phyloP scores from a whole-genome alignment of 2,888 invertebrate genomes.

The Endotricha flammealis region DNA sequence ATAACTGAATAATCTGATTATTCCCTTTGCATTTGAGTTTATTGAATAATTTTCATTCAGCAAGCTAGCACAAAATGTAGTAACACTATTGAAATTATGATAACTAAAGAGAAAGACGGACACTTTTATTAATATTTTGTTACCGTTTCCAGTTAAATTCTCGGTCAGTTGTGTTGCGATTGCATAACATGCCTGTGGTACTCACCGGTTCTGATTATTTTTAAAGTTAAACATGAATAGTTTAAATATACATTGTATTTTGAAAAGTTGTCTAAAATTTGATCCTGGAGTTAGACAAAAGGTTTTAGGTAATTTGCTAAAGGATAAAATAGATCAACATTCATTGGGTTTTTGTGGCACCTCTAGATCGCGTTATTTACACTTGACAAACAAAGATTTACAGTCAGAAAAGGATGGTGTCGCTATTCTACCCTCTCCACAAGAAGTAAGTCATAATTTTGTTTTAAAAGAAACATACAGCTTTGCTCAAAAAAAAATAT shows the following conservation, averaged over 20 bases:
- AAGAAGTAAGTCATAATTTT: constrained; percentile 50
- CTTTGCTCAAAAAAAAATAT: too few species aligned
- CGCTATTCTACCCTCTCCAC: constrained; percentile 53
- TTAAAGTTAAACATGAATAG: constrained; percentile 52
- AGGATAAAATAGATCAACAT: constrained; percentile 26
- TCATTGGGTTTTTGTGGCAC: constrained; percentile 21
- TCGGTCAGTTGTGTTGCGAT: constrained; percentile 26
- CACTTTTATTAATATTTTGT: too few species aligned
- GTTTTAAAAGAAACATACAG: too few species aligned
- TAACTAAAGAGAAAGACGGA: too few species aligned
- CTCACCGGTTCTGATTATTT: constrained; percentile 19
- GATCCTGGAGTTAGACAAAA: constrained; percentile 39
- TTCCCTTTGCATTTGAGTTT: too few species aligned
- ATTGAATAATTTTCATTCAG: too few species aligned
- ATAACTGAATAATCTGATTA: too few species aligned
- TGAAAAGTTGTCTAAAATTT: constrained; percentile 47
- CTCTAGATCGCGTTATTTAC: neutral
- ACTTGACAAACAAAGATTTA: neutral
- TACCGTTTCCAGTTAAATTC: too few species aligned
- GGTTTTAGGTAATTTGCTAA: constrained; percentile 34
- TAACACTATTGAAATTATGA: too few species aligned
- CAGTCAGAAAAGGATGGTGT: constrained; percentile 42
- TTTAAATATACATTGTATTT: constrained; percentile 42
- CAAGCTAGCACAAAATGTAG: too few species aligned
- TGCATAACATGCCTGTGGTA: constrained; percentile 51